A percentile compares a stretch with the other conserved stretches of the same genome.
phyloP scores from a whole-genome alignment of 2,113 vertebrate genomes.

The Chinchilla lanigera region DNA sequence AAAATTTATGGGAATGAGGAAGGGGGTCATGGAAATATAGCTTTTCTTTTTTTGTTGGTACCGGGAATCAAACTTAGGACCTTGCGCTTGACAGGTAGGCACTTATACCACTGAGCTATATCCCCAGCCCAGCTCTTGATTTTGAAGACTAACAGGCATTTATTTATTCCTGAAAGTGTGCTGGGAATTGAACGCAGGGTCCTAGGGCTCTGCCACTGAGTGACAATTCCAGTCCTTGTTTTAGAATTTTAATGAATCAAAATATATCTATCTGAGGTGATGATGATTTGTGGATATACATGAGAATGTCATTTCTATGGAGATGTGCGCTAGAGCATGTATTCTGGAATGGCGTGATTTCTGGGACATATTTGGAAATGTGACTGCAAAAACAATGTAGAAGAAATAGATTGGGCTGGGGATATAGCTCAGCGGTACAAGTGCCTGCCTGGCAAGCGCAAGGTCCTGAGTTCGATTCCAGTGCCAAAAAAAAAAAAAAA shows the following conservation, averaged over 20 bases:
- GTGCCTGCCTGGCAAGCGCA: too few species aligned
- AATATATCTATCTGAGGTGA: background rate
- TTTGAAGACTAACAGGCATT: background rate
- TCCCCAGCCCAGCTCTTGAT: too few species aligned
- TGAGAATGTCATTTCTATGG: background rate
- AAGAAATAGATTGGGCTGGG: background rate
- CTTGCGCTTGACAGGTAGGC: too few species aligned
- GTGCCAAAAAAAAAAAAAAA: too few species aligned
- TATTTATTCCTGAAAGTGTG: background rate
- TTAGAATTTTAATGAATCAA: slow-evolving; percentile 25
- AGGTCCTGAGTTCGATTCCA: too few species aligned
- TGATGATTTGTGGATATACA: background rate
- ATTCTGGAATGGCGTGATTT: background rate
- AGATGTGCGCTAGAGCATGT: background rate
- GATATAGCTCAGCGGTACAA: too few species aligned
- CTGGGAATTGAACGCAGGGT: background rate
- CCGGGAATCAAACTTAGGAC: too few species aligned
- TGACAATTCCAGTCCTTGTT: too few species aligned
- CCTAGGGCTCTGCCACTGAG: background rate
- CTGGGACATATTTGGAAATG: background rate
- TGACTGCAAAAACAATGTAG: background rate
- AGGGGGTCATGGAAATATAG: background rate
- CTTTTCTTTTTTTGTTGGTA: too few species aligned
- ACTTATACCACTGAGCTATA: too few species aligned
- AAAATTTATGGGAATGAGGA: background rate